Evolutionary conservation across 2,113 vertebrate genomes (phyloP).

Genomic region (Gymnogyps californianus): DNA sequence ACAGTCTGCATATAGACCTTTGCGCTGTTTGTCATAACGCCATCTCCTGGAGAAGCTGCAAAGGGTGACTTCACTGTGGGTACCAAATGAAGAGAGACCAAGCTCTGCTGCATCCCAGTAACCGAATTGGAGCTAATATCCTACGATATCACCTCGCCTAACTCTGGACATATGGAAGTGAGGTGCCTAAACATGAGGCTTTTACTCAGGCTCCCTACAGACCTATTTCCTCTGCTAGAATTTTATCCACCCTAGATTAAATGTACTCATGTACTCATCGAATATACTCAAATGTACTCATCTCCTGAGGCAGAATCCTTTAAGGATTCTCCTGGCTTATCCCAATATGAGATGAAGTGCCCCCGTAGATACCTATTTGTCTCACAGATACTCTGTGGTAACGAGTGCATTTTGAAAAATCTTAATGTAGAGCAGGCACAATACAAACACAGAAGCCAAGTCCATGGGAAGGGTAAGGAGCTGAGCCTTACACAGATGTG

Average conservation of each 20-base stretch:
- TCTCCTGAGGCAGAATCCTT: neutral
- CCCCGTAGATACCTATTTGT: neutral
- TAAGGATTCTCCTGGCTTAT: neutral
- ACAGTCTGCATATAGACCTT: neutral
- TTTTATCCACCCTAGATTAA: neutral
- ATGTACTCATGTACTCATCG: neutral
- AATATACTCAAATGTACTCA: neutral
- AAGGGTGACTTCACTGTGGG: neutral
- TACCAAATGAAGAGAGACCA: neutral
- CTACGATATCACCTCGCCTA: neutral
- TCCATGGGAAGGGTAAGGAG: neutral
- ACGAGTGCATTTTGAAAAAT: neutral
- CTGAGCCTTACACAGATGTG: neutral
- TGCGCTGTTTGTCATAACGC: neutral
- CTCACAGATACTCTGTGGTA: neutral
- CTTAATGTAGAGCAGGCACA: neutral
- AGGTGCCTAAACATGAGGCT: neutral
- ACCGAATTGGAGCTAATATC: accelerated
- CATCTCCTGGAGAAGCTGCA: neutral
- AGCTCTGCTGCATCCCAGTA: neutral
- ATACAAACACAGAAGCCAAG: neutral
- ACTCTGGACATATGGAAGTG: neutral
- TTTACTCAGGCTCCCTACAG: neutral
- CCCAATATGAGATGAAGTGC: neutral
- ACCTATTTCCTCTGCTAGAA: neutral